These are phyloP conservation scores for Stylophora pistillata DNA, from an alignment of 64 coral and sea anemone genomes.

Conservation along the genomic window DNA sequence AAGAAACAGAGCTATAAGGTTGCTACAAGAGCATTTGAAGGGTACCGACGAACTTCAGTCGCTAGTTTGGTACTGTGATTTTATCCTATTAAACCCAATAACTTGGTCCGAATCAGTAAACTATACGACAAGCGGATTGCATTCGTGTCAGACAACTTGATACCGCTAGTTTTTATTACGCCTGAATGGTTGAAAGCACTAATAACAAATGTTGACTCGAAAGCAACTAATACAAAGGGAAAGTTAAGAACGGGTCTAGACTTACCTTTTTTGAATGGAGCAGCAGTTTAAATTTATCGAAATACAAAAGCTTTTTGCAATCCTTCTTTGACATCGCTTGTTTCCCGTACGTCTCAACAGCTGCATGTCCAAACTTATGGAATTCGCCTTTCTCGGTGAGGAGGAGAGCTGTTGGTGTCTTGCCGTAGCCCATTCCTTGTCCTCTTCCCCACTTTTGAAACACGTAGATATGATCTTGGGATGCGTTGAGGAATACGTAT, in stretches of 20 bases:
- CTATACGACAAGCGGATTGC: too few species aligned
- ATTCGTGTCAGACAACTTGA: too few species aligned
- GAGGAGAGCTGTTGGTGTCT: conserved; percentile 51
- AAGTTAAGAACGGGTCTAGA: not conserved
- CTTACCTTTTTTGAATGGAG: conserved; percentile 49
- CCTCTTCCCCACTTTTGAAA: conserved; percentile 55
- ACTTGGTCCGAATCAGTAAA: too few species aligned
- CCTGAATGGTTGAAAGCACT: not conserved
- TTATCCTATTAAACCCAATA: too few species aligned
- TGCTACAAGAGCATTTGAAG: too few species aligned
- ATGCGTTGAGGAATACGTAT: conserved; percentile 27
- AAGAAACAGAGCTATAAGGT: too few species aligned
- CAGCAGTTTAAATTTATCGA: conserved; percentile 53
- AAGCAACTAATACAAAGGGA: not conserved
- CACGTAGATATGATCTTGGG: conserved; percentile 47
- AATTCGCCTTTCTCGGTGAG: conserved; percentile 39
- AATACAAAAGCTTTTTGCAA: conserved; percentile 42
- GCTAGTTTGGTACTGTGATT: too few species aligned
- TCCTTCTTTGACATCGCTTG: conserved; percentile 56
- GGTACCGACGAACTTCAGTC: too few species aligned
- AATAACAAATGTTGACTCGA: not conserved
- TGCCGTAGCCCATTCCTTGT: conserved; percentile 46
- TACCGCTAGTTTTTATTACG: too few species aligned
- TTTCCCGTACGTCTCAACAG: conserved; percentile 40
- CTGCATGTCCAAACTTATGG: conserved; percentile 50